These are phyloP conservation scores for Clarias platycephalus DNA, from an alignment of 2,797 vertebrate genomes.

Conservation along the genomic window DNA sequence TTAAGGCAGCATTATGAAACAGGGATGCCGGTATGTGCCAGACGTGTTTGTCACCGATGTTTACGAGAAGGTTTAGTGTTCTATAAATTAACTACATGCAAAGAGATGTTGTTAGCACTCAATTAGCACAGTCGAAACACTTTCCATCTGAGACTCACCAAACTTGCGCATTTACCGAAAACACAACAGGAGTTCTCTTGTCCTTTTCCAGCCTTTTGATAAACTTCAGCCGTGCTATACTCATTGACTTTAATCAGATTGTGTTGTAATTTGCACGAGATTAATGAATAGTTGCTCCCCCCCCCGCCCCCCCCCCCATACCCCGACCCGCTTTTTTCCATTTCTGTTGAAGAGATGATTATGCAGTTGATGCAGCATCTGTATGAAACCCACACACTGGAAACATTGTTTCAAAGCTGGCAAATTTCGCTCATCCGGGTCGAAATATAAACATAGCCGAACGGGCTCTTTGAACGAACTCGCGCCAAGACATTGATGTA, in stretches of 20 bases:
- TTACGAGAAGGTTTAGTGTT: slow-evolving; percentile 71
- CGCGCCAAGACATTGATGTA: background rate
- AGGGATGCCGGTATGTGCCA: slow-evolving; percentile 51
- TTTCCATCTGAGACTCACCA: slow-evolving; percentile 47
- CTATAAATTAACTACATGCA: slow-evolving; percentile 63
- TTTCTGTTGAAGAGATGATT: slow-evolving; percentile 47
- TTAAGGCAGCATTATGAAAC: slow-evolving; percentile 28
- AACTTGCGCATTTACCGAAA: slow-evolving; percentile 33
- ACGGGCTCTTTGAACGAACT: slow-evolving; percentile 31
- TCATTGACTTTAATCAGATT: slow-evolving; percentile 11
- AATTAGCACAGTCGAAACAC: slow-evolving; percentile 66
- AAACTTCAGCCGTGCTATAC: background rate
- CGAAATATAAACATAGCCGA: slow-evolving; percentile 64
- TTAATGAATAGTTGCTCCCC: slow-evolving; percentile 20
- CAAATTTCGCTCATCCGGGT: slow-evolving; percentile 62
- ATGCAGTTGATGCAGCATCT: slow-evolving; percentile 49
- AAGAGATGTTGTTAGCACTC: slow-evolving; percentile 68
- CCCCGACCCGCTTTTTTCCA: slow-evolving; percentile 20
- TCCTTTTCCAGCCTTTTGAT: slow-evolving; percentile 6
- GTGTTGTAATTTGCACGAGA: slow-evolving; percentile 2
- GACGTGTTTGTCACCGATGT: slow-evolving; percentile 61
- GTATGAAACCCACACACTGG: slow-evolving; percentile 49
- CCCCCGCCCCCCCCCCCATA: no score
- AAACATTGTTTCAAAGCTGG: slow-evolving; percentile 42
- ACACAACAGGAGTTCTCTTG: slow-evolving; percentile 4